Conservation (phyloP, 2,797 vertebrate genomes). For the Labroides dimidiatus region DNA sequence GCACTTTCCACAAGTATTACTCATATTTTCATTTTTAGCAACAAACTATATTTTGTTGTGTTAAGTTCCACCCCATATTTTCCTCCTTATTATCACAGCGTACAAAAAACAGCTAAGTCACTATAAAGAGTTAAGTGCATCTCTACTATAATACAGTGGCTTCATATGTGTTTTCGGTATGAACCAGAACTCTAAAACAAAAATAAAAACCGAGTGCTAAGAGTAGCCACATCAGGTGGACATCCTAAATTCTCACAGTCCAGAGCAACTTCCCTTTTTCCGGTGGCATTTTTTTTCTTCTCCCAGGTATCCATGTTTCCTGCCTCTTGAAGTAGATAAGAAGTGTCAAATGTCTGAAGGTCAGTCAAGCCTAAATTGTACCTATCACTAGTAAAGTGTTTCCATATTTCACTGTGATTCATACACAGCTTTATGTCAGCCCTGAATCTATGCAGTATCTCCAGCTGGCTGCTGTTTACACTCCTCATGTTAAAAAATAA, state of each 20-base stretch:
- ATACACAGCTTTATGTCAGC: conserved; percentile 48
- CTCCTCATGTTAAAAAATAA: conserved; percentile 25
- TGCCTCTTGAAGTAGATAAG: conserved; percentile 24
- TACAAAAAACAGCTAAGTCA: neutral
- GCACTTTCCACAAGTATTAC: neutral
- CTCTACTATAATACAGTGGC: neutral
- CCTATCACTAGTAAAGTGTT: conserved; percentile 34
- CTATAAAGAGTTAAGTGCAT: neutral
- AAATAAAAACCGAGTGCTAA: neutral
- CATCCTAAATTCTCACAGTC: too few species aligned
- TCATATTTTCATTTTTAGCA: neutral
- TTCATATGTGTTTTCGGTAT: neutral
- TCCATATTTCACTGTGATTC: conserved; percentile 72
- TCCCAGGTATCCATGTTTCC: conserved; percentile 15
- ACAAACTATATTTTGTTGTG: neutral
- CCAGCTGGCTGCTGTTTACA: conserved; percentile 50
- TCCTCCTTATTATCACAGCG: neutral
- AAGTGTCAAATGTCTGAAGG: conserved; percentile 23
- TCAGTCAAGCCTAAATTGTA: conserved; percentile 38
- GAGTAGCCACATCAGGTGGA: too few species aligned
- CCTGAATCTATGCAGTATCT: conserved; percentile 67
- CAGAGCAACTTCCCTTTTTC: too few species aligned
- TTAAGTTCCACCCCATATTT: neutral
- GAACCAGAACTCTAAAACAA: too few species aligned
- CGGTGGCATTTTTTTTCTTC: neutral